Evolutionary conservation across 2,888 invertebrate species (phyloP).

Genomic region (Nephrotoma guestfalica): DNA sequence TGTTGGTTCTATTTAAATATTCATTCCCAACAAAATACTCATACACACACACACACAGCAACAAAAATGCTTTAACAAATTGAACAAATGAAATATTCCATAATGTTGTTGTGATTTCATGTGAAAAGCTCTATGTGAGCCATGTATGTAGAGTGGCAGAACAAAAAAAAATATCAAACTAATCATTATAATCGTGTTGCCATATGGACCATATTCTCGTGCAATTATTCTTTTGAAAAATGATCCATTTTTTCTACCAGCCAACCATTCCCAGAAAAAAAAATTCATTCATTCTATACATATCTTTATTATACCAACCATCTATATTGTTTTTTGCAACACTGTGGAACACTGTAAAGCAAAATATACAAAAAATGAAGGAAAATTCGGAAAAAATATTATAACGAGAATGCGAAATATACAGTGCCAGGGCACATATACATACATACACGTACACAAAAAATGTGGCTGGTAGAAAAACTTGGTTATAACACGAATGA

Average conservation of each 20-base stretch:
- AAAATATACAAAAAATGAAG: neutral
- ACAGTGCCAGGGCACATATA: neutral
- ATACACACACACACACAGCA: neutral
- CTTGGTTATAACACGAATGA: neutral
- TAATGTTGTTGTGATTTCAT: neutral
- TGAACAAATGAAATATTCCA: neutral
- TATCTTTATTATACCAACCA: conserved; percentile 4
- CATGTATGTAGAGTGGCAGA: neutral
- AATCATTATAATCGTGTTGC: conserved; percentile 4
- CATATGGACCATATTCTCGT: conserved; percentile 3
- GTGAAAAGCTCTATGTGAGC: neutral
- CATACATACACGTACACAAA: neutral
- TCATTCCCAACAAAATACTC: neutral
- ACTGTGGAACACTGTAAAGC: neutral
- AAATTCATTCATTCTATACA: neutral
- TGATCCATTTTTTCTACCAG: neutral
- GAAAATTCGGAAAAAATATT: neutral
- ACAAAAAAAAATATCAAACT: neutral
- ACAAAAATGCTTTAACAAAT: neutral
- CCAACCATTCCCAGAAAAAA: neutral
- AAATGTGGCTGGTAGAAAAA: neutral
- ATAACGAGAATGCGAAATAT: neutral
- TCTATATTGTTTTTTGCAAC: neutral
- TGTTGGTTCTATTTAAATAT: neutral
- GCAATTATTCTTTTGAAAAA: conserved; percentile 4